Evolutionary conservation across 2,888 invertebrate species (phyloP), one percentile per base, ranked within the genome.

Genomic region (Meteorus colon): DNA sequence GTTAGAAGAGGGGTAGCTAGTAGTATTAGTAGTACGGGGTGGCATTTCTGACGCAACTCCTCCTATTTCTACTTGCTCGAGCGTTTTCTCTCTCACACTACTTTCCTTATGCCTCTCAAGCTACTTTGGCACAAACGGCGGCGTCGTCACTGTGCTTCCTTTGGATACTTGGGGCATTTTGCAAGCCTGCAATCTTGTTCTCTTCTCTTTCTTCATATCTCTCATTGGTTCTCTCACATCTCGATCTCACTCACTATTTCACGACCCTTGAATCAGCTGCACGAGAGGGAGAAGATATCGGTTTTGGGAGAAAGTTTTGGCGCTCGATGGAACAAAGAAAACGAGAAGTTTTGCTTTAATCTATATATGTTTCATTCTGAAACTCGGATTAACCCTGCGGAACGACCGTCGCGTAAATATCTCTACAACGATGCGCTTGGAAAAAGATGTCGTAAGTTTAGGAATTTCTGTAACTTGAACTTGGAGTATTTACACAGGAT

Each of bases 381-480:
- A n/a, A 37, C 24, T 34, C 78, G 79, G 79, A 84, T 84, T 81
- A 84, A 83, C 80, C 79, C 75, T 37, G 73, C 71, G 74, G 74
- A 78, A 73, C 77, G 78, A 75, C 77, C 75, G 37, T 45, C 75
- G 77, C 76, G 80, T 82, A 78, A 79, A 81, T 79, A 80, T 80
- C 73, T 71, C 72, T 66, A 74, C 77, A 75, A 69, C 67, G 72
- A 78, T 78, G 76, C 73, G 66, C 70, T 70, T 75, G 79, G 79
- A 80, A 83, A 83, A 81, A 78, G 80, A 76, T 74, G 77, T 78
- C 78, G 80, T 82, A 84, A 84, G 78, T 84, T 82, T 80, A 72
- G 73, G 79, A 83, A 83, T 83, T 83, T 81, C 78, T 72, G 75
- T 68, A 67, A 81, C 16, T 71, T 62, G 27, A 37, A 71, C 37